A percentile compares a stretch with the other conserved stretches of the same genome.
Conservation (phyloP, 2,797 vertebrate genomes). For the Cuculus canorus region DNA sequence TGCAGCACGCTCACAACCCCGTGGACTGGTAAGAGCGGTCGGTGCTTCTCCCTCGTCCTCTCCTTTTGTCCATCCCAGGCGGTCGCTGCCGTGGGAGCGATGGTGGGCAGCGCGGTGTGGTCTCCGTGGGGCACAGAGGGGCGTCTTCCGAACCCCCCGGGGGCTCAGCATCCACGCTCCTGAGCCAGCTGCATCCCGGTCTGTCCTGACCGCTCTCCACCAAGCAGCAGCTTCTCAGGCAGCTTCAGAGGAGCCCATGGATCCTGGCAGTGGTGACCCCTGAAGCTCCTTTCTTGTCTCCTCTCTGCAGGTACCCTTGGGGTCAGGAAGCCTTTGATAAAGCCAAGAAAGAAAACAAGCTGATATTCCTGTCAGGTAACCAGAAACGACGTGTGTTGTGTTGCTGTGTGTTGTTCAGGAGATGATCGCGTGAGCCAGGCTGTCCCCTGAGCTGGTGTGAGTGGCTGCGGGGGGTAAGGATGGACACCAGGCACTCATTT, state of each 20-base stretch:
- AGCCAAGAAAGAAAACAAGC: constrained; percentile 89
- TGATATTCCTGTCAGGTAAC: constrained; percentile 92
- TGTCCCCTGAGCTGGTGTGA: background rate
- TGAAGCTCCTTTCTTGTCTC: background rate
- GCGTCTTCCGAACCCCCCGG: fast-evolving
- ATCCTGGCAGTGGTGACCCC: background rate
- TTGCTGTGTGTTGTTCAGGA: fast-evolving
- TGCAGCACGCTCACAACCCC: constrained; percentile 93
- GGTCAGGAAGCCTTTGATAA: constrained; percentile 93
- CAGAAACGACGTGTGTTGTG: fast-evolving
- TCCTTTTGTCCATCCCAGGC: fast-evolving
- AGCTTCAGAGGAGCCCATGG: background rate
- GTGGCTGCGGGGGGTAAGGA: background rate
- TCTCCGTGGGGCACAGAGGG: background rate
- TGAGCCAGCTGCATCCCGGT: fast-evolving
- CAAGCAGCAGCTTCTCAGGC: background rate
- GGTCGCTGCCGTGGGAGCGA: fast-evolving
- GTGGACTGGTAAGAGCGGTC: constrained; percentile 88
- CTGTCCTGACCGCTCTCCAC: background rate
- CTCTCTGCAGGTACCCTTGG: constrained; percentile 89
- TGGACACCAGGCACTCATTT: background rate
- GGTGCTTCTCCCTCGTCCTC: background rate
- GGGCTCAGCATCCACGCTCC: fast-evolving
- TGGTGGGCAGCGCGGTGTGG: too few species aligned
- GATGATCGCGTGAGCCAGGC: background rate